Evolutionary conservation across 1,140 invertebrate genomes (phyloP), one percentile per base, ranked within the genome.

Genomic region (Berghia stephanieae): DNA sequence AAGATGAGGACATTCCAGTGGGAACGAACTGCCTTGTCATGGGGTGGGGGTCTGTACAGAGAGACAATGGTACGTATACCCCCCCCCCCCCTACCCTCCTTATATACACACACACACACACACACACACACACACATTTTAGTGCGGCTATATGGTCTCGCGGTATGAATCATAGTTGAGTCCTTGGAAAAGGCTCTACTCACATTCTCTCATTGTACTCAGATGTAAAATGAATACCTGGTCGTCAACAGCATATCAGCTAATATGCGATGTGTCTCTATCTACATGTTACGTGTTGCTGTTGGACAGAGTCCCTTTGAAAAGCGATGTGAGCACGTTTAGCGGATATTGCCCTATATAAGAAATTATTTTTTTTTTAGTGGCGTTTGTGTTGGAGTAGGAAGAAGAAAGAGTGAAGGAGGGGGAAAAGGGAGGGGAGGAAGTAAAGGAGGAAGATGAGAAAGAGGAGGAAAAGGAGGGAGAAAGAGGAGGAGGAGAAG

Each of bases 1-100:
- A 24, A n/a, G 8, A 31, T 27, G 66, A 77, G 18, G 57, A 38
- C 43, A 16, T 67, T 8, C 3, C 44, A 4, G 49, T 77, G 2
- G 49, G 63, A 16, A n/a, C 40, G 1, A 18, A 13, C 21, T 77
- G 75, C 24, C 40, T 24, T 3, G 75, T 77, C 21, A 46, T 67
- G 5, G 75, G 75, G 2, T 77, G 75, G 75, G 75, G 75, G 6
- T 77, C 46, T 16, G 63, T 57, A 42, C 44, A 36, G 2, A 67
- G 44, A 49, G 13, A 52, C 49, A 52, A 16, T 27, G 24, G 55
- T 18, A 57, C 16, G 55, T 31, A 57, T 31, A 16, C 55, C 24
- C 55, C n/a, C 55, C 24, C 55, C 8, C 55, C 24, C 55, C 8
- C 55, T n/a, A n/a, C n/a, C n/a, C n/a, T n/a, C n/a, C n/a, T n/a